Base-by-base conservation (phyloP, 2,888 invertebrate species). In the Diplolepis rosae region DNA sequence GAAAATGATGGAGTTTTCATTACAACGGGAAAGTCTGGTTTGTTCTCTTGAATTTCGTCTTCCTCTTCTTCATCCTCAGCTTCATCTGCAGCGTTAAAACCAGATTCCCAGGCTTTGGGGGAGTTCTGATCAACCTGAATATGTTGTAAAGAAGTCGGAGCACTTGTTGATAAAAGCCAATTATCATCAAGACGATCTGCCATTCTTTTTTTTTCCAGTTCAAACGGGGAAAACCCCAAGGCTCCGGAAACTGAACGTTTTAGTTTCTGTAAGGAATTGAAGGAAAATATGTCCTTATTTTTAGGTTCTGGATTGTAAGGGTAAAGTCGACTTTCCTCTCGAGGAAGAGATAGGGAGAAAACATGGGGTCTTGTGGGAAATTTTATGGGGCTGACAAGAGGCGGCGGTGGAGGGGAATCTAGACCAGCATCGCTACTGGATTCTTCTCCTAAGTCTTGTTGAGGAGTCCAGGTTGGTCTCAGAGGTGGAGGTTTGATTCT, bases 141-240 rank as follows among this genome's bases (percentile, higher is more conserved):
- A 80, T 93, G 93, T 80, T 94, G 94, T 80, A 95, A 87, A 0
- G 95, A 95, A 85, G 93, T 95, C 1, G 95, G 95, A 1, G 94
- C 94, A 13, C 95, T 95, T 81, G 94, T 92, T 70, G 95, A 95
- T 35, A 96, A 88, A 80, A 95, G 92, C 96, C 96, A 96, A 86
- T 96, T 95, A 66, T 91, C 92, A 82, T 92, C 92, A 42, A 90
- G 82, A 13, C 83, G 77, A 50, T 84, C 66, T 70, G 56, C 13
- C 11, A 89, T 89, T 75, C 90, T 90, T 70, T 90, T 90, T n/a
- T 90, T 80, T 65, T 91, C 91, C 39, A 90, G 70, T 48, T 91
- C 91, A 72, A 90, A 89, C 68, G 90, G 88, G 72, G 90, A 88
- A 5, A 91, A 89, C 1, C 92, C 91, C 5, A 92, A 82, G 0